phyloP scores from a whole-genome alignment of 2,113 vertebrate species.

The Corythoichthys intestinalis region DNA sequence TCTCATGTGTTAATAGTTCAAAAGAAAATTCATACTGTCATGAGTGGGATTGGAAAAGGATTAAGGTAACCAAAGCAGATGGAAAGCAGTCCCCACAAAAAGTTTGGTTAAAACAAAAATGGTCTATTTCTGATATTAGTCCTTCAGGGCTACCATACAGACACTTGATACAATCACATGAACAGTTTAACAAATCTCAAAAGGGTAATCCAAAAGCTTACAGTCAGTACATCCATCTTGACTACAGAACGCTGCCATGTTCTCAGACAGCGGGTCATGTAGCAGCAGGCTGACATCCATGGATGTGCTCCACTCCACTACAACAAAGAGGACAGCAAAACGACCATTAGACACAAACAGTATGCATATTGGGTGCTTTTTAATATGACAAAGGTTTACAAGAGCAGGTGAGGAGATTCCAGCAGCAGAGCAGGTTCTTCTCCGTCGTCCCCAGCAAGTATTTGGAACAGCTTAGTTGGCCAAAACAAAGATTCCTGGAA shows the following conservation, averaged over 20 bases:
- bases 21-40: no score
- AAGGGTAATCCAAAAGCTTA: conserved; percentile 66
- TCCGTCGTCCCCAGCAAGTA: conserved; percentile 85
- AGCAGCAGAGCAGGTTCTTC: conserved; percentile 84
- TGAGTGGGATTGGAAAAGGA: no score
- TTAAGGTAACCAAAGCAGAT: no score
- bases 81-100: no score
- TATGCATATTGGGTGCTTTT: background rate
- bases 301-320: conserved; percentile 92
- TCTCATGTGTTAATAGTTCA: no score
- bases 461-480: conserved; percentile 85
- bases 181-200: background rate
- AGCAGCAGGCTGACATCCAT: conserved; percentile 77
- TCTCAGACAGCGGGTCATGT: conserved; percentile 82
- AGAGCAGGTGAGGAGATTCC: conserved; percentile 93
- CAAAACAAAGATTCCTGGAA: conserved; percentile 88
- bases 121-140: no score
- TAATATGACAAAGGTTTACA: conserved; percentile 66
- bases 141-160: no score
- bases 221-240: conserved; percentile 75
- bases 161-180: no score
- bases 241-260: conserved; percentile 82
- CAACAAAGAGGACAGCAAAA: conserved; percentile 10
- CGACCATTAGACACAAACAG: background rate
- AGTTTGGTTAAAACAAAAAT: no score